Evolutionary conservation across 30 jellyfish, hydroid and myxozoan species (phyloP).

Genomic region (Hydractinia echinata): DNA sequence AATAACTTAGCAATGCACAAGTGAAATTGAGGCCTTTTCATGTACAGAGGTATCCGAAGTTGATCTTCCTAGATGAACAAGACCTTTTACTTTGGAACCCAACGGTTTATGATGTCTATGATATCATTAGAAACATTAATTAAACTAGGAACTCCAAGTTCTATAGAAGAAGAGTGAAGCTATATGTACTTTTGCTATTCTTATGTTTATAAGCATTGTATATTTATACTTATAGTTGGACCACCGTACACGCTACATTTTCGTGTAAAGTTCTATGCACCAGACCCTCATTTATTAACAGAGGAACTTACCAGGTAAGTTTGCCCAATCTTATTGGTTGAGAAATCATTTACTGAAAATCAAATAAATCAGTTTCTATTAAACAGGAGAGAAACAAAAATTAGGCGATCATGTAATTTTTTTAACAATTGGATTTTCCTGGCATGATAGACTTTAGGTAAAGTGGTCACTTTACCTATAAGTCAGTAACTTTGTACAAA

Average conservation of each 20-base stretch:
- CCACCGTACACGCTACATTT: conserved; percentile 90
- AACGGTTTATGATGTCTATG: too few species aligned
- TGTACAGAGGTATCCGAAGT: too few species aligned
- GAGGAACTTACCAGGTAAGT: conserved; percentile 92
- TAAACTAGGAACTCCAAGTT: too few species aligned
- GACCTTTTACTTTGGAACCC: too few species aligned
- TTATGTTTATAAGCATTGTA: not conserved
- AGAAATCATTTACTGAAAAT: too few species aligned
- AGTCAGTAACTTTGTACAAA: not conserved
- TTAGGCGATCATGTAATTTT: not conserved
- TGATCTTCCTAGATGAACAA: too few species aligned
- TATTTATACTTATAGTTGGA: conserved; percentile 52
- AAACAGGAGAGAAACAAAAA: not conserved
- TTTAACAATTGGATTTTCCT: not conserved
- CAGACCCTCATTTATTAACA: conserved; percentile 73
- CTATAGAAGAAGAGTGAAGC: too few species aligned
- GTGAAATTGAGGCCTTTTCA: too few species aligned
- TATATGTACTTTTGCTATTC: not conserved
- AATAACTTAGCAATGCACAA: too few species aligned
- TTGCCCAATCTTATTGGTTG: not conserved
- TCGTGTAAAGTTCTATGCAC: conserved; percentile 86
- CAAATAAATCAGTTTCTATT: not conserved
- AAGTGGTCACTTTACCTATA: not conserved
- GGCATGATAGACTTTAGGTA: not conserved
- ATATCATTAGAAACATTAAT: too few species aligned